Evolutionary conservation across 92 coral and sea anemone species (phyloP).

Genomic region (Zoanthus sociatus): DNA sequence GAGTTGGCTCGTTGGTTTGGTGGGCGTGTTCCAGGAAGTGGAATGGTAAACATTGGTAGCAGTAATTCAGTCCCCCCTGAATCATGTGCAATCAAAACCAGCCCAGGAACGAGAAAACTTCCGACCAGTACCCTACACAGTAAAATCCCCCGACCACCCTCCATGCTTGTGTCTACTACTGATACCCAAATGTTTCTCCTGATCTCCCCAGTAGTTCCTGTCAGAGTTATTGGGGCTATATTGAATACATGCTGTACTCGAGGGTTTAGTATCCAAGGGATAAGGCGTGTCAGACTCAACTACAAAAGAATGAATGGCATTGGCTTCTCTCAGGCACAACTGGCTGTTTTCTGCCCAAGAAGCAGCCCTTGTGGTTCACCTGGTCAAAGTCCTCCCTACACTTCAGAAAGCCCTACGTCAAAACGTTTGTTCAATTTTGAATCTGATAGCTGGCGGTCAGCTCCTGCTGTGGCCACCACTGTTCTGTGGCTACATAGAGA

Average conservation of each 20-base stretch:
- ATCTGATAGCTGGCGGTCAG: constrained; percentile 37
- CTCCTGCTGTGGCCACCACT: constrained; percentile 70
- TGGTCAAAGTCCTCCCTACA: constrained; percentile 26
- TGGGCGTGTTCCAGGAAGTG: constrained; percentile 88
- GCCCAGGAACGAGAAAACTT: constrained; percentile 54
- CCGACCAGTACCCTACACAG: constrained; percentile 75
- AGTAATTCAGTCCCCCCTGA: constrained; percentile 34
- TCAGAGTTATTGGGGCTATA: constrained; percentile 76
- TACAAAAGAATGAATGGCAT: constrained; percentile 68
- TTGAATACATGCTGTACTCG: constrained; percentile 74
- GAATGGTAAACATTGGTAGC: constrained; percentile 70
- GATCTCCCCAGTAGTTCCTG: constrained; percentile 85
- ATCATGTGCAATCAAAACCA: constrained; percentile 32
- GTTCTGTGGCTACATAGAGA: constrained; percentile 80
- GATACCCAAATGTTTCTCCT: constrained; percentile 73
- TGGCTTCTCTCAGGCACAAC: constrained; percentile 81
- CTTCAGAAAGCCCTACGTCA: neutral
- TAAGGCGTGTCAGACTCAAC: constrained; percentile 74
- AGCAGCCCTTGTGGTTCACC: constrained; percentile 44
- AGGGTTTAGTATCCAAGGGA: constrained; percentile 81
- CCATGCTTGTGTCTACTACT: constrained; percentile 77
- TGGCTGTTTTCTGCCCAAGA: constrained; percentile 81
- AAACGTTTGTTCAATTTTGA: constrained; percentile 47
- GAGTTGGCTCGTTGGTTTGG: constrained; percentile 96
- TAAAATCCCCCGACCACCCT: constrained; percentile 82